Percentiles rank a stretch among this genome's conserved stretches.
Conservation (phyloP, 2,888 invertebrate species). For the Sipha maydis region DNA sequence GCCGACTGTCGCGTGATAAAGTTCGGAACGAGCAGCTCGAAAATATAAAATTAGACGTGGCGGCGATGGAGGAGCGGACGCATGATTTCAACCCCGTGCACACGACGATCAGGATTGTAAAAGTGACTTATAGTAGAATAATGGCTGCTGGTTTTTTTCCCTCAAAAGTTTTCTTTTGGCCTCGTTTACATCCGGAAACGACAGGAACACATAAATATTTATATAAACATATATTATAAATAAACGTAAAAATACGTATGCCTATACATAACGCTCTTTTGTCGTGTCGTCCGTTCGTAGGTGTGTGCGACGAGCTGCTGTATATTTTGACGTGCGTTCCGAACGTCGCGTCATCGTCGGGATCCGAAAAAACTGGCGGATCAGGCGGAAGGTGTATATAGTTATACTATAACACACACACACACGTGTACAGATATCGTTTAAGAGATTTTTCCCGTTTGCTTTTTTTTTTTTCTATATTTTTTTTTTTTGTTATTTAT, state of each 20-base stretch:
- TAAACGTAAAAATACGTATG: neutral
- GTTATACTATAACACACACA: neutral
- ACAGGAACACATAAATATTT: neutral
- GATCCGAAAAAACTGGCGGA: conserved; percentile 34
- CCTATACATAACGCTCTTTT: conserved; percentile 5
- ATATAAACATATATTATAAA: neutral
- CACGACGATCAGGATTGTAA: conserved; percentile 16
- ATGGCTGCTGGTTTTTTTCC: neutral
- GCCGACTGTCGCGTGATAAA: conserved; percentile 10
- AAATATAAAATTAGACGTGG: neutral
- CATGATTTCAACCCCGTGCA: neutral
- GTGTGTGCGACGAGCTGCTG: neutral
- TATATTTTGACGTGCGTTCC: conserved; percentile 11
- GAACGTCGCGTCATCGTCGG: neutral
- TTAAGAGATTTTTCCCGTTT: neutral
- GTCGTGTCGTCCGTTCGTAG: neutral
- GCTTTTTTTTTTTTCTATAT: neutral
- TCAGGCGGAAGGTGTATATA: no score
- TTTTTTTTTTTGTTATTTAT: conserved; percentile 4
- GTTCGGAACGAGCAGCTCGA: conserved; percentile 12
- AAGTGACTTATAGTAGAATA: neutral
- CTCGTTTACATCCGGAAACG: conserved; percentile 52
- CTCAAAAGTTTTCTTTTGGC: neutral
- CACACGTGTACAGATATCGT: neutral
- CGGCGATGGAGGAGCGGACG: neutral